These are phyloP conservation scores for Zosterops hypoxanthus DNA, from an alignment of 2,113 vertebrate species.

Conservation along the genomic window DNA sequence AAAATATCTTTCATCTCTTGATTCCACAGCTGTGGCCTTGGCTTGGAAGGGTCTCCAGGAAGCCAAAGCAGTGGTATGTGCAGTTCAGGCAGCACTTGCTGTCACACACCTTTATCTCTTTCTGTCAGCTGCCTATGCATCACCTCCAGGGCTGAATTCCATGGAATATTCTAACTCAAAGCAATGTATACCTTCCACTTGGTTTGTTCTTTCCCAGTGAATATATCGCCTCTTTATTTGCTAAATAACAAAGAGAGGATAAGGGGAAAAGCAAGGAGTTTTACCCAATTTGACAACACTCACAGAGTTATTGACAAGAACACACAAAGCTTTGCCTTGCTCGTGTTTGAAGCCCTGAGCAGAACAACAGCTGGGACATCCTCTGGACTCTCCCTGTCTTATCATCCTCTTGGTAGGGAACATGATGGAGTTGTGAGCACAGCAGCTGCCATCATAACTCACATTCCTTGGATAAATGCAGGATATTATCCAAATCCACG, in stretches of 20 bases:
- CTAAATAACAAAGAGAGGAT: neutral
- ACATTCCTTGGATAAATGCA: neutral
- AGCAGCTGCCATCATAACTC: neutral
- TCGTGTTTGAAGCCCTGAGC: neutral
- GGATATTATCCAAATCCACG: neutral
- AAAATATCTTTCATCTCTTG: neutral
- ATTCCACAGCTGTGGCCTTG: neutral
- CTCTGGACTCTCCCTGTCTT: neutral
- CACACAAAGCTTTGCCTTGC: neutral
- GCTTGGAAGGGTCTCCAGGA: neutral
- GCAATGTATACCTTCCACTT: neutral
- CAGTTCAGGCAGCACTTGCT: neutral
- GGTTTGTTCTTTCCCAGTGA: neutral
- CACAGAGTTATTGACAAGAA: neutral
- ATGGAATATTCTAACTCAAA: neutral
- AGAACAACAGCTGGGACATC: neutral
- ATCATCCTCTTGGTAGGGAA: neutral
- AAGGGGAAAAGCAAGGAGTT: neutral
- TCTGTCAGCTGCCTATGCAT: neutral
- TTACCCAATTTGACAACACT: neutral
- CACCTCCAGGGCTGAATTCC: neutral
- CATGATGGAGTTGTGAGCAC: neutral
- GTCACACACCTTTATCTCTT: neutral
- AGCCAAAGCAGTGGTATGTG: neutral
- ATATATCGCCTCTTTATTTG: neutral